phyloP scores from a whole-genome alignment of 1,140 invertebrate genomes.

The Protaetia brevitarsis region DNA sequence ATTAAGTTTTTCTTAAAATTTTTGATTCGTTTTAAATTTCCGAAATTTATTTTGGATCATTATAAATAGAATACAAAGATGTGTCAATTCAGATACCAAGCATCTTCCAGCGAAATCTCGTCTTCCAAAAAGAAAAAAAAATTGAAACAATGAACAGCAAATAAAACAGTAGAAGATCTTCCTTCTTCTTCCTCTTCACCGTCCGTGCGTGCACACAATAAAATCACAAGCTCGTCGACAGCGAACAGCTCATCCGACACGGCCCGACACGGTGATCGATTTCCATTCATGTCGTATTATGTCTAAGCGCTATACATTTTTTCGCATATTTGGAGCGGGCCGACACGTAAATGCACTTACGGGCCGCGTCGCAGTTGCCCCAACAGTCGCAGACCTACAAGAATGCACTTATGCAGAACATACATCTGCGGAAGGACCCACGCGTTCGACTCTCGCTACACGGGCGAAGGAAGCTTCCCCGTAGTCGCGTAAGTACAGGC shows the following conservation, averaged over 20 bases:
- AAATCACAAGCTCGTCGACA: conserved; percentile 25
- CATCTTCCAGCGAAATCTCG: too few species aligned
- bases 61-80: too few species aligned
- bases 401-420: conserved; percentile 47
- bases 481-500: too few species aligned
- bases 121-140: too few species aligned
- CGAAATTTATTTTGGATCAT: too few species aligned
- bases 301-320: conserved; percentile 40
- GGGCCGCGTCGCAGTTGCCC: conserved; percentile 38
- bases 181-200: too few species aligned
- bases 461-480: too few species aligned
- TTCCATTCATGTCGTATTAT: conserved; percentile 45
- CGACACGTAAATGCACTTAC: conserved; percentile 47
- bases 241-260: conserved; percentile 38
- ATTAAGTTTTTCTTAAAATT: too few species aligned
- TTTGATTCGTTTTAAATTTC: too few species aligned
- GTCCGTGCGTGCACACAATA: conserved; percentile 7
- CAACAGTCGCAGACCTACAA: conserved; percentile 41
- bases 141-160: too few species aligned
- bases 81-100: too few species aligned
- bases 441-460: conserved; percentile 26
- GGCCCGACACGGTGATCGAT: conserved; percentile 42
- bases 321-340: conserved; percentile 43
- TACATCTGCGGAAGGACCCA: conserved; percentile 41
- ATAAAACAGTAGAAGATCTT: too few species aligned